phyloP scores from a whole-genome alignment of 2,797 vertebrate genomes.

The Phrynocephalus forsythii region DNA sequence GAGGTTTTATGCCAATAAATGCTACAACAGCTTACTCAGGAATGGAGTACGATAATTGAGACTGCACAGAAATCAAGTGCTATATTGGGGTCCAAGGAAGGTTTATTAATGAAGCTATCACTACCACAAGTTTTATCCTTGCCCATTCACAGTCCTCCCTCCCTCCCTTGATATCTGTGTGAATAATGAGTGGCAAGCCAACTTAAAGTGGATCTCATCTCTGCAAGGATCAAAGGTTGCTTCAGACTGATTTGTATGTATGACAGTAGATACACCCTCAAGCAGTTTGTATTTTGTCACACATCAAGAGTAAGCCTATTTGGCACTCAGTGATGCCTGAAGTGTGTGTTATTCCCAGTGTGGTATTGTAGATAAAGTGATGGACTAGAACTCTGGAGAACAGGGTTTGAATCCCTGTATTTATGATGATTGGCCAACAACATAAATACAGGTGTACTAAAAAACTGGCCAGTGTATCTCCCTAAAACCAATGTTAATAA shows the following conservation, averaged over 20 bases:
- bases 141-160: neutral
- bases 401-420: no score
- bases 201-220: neutral
- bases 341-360: neutral
- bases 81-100: neutral
- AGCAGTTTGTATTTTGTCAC: neutral
- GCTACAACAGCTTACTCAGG: neutral
- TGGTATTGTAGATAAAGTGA: no score
- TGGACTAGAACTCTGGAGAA: no score
- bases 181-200: neutral
- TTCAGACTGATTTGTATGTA: neutral
- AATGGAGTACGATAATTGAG: neutral
- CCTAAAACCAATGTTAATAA: neutral
- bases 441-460: neutral
- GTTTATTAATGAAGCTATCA: neutral
- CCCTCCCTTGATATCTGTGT: neutral
- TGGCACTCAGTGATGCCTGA: neutral
- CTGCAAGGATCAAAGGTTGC: neutral
- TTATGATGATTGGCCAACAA: neutral
- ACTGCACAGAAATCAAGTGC: neutral
- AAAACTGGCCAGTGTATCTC: neutral
- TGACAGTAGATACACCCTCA: neutral
- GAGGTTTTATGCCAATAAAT: neutral
- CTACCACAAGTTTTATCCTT: neutral
- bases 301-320: neutral